Base-by-base conservation (phyloP, 2,797 vertebrate species). In the Scarus forsteni region DNA sequence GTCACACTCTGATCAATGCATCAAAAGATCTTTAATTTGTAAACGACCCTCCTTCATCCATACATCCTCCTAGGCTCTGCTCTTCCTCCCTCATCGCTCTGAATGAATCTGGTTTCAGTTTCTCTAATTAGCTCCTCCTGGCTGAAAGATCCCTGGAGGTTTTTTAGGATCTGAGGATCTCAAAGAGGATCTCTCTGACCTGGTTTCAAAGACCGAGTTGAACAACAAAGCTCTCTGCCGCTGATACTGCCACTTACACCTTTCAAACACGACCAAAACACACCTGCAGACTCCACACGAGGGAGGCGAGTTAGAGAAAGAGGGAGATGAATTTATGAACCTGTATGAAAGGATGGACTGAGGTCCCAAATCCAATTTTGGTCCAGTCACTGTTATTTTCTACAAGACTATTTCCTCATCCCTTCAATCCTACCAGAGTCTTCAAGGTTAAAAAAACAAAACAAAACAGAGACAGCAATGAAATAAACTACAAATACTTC, bases 1-100 rank as follows among this genome's bases (percentile, higher is more conserved):
- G 79, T 90, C 88, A 62, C 80, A 57, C 81, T 75, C 81, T 76
- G 80, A 90, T 92, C 91, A 88, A 88, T 82, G 89, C 83, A 92
- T 93, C 90, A 92, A 92, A 92, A 88, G 86, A 87, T 83, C 55
- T 76, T 68, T 83, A 89, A 88, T 88, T 89, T 85, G 81, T 77
- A 34, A 66, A 53, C 65, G 69, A 10, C 64, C 46, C 67, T 70
- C 80, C 82, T 74, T 77, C 77, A 80, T 86, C 79, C 76, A 73
- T 80, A 75, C 77, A 43, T 73, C 55, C 15, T 36, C 46, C 66
- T 65, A 39, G 5, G 65, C 68, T 56, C 70, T 27, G 54, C 70
- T 65, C 75, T 68, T 79, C 38, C 65, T 49, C 48, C 61, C 80
- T 78, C 64, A 55, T 42, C 45, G 63, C 80, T 76, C 65, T 57